Base-by-base conservation (phyloP, 2,113 vertebrate genomes). In the Mesocricetus auratus region DNA sequence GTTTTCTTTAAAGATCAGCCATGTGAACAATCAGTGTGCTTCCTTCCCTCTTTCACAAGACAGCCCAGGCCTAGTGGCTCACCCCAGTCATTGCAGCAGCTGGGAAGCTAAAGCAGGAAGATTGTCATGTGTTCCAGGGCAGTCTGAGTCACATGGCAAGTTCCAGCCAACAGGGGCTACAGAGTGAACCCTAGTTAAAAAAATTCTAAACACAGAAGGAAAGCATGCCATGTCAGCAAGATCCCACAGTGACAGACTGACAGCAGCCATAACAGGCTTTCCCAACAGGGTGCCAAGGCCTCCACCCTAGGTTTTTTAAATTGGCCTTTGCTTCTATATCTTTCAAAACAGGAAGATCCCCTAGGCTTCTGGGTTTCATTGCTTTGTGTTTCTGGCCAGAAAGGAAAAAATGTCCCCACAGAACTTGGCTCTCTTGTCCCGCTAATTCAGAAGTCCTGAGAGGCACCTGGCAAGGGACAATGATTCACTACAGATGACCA, bases 21-120 rank as follows among this genome's bases (percentile, higher is more conserved):
- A 4, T 10, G n/a, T 82, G 33, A 83, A n/a, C 77, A 19, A 24
- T 69, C 85, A 87, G 39, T 15, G 47, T 53, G 19, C n/a, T n/a
- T n/a, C n/a, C 69, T 39, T 31, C 71, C 36, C 45, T 86, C 93
- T 92, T 90, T 94, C 69, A 77, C 62, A 82, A 77, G 29, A 39
- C 39, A 39, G 74, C 87, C 82, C 58, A 45, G 45, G 11, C 10
- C 19, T 7, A 50, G 42, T 0, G 31, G 17, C 45, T 86, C 31
- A 36, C 19, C 9, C 62, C 62, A 50, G 19, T 22, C 21, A 68
- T 4, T 86, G 42, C 11, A 36, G 83, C 60, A 29, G 13, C 39
- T 16, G 13, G n/a, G 58, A 66, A 42, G 16, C 10, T 36, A 47
- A 36, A 1, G 26, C 82, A 64, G 78, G 82, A 31, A 85, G 81